Percentiles rank a stretch among this genome's conserved stretches.
Conservation (phyloP, 37 sponge, comb jelly and placozoan species). For the Oopsacas minuta region DNA sequence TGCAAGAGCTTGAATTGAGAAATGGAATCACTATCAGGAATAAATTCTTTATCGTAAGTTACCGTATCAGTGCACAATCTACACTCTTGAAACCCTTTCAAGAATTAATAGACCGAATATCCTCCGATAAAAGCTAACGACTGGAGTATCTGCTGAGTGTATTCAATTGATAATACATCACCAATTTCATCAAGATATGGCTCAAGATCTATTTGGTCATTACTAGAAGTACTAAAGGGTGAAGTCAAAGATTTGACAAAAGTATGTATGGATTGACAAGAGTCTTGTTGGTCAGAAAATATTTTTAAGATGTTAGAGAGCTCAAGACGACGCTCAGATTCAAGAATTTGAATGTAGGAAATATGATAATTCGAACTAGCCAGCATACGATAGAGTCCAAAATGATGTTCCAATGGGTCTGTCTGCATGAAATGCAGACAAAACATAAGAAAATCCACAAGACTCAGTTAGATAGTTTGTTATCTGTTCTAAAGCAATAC, state of each 20-base stretch:
- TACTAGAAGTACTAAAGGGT: not conserved
- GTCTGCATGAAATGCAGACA: not conserved
- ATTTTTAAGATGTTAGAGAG: not conserved
- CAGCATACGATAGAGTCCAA: not conserved
- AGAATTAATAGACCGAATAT: not conserved
- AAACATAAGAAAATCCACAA: not conserved
- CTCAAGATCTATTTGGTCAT: not conserved
- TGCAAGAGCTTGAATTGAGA: not conserved
- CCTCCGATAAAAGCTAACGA: not conserved
- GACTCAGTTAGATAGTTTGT: not conserved
- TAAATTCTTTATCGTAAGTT: not conserved
- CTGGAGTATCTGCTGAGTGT: not conserved
- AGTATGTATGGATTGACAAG: not conserved
- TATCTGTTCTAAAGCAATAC: not conserved
- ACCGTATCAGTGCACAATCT: not conserved
- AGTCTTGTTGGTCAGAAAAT: not conserved
- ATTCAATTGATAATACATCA: not conserved
- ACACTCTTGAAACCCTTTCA: not conserved
- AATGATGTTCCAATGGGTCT: conserved; percentile 8
- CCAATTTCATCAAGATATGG: not conserved
- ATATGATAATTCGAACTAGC: not conserved
- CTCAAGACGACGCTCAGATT: not conserved
- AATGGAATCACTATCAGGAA: not conserved
- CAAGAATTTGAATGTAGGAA: not conserved
- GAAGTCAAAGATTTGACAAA: not conserved